Evolutionary conservation across 2,113 vertebrate genomes (phyloP), one percentile per base, ranked within the genome.

Genomic region (Menura novaehollandiae): DNA sequence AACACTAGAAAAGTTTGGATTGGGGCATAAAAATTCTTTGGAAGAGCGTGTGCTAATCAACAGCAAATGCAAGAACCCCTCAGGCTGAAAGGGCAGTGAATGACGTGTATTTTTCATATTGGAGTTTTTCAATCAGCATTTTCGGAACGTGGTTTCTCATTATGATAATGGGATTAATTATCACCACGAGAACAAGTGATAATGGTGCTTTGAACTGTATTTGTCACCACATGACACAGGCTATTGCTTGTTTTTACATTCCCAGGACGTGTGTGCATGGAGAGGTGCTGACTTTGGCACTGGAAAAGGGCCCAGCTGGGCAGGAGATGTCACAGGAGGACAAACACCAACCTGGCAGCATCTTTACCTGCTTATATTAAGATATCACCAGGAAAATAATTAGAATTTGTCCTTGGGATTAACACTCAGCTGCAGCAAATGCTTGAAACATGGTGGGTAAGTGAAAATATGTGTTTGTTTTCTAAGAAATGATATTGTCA

Each of bases 141-240:
- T 98, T 95, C 88, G 80, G 95, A 97, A 95, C 68, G 52, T 92
- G 92, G 66, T 71, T 97, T 80, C 94, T 95, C 93, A 83, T 98
- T 97, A 97, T 85, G 91, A 72, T 98, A 96, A 98, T 97, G 95
- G 87, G 94, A 97, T 98, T 98, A 98, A 98, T 98, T 98, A 97
- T 97, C 93, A 85, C 95, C 87, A 93, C 5, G n/a, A 98, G 95
- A 96, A 96, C 49, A 80, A 89, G 94, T 18, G 87, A 87, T 96
- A 97, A 93, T 64, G 64, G 88, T 73, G 73, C 93, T 97, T 93
- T 97, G 97, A 97, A 95, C 96, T 93, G 84, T 97, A 89, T 96
- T 97, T 96, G 94, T 95, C 94, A 93, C 96, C 84, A 33, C 94
- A 41, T 20, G 77, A 91, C 91, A 93, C 44, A 28, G 91, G 44